Evolutionary conservation across 2,113 vertebrate species (phyloP).

Genomic region (Callaeas wilsoni): DNA sequence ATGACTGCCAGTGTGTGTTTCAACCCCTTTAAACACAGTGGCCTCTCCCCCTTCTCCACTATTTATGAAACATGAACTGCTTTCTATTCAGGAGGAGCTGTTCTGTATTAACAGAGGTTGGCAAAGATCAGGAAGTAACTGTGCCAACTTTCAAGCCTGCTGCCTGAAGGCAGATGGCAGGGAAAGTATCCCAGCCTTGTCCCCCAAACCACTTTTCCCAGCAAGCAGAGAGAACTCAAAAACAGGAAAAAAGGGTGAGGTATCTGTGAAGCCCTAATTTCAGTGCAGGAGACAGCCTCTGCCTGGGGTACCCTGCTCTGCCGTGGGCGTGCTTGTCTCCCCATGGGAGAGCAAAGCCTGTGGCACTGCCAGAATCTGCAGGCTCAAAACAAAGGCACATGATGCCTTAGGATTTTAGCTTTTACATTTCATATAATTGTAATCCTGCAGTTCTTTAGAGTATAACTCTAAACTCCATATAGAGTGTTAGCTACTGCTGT

Average conservation of each 20-base stretch:
- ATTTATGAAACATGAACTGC: not conserved
- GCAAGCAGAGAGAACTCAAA: not conserved
- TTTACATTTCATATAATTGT: no score
- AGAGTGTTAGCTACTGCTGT: no score
- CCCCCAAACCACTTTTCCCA: not conserved
- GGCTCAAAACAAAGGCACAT: not conserved
- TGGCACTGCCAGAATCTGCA: not conserved
- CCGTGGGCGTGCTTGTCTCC: no score
- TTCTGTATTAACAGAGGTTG: slow-evolving; percentile 50
- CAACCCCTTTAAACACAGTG: not conserved
- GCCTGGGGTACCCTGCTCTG: not conserved
- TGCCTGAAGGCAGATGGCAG: slow-evolving; percentile 56
- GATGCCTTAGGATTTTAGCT: no score
- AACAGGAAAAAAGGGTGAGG: not conserved
- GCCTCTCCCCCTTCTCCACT: not conserved
- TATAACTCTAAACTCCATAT: no score
- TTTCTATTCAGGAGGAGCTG: not conserved
- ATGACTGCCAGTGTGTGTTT: not conserved
- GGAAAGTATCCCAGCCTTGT: not conserved
- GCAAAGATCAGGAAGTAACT: slow-evolving; percentile 2
- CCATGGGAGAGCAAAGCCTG: fast-evolving
- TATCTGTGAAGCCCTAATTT: not conserved
- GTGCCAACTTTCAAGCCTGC: not conserved
- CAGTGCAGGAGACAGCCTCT: not conserved
- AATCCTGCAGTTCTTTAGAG: no score